A percentile compares a stretch with the other conserved stretches of the same genome.
Evolutionary conservation across 2,888 invertebrate genomes (phyloP).

Genomic region (Phengaris arion): DNA sequence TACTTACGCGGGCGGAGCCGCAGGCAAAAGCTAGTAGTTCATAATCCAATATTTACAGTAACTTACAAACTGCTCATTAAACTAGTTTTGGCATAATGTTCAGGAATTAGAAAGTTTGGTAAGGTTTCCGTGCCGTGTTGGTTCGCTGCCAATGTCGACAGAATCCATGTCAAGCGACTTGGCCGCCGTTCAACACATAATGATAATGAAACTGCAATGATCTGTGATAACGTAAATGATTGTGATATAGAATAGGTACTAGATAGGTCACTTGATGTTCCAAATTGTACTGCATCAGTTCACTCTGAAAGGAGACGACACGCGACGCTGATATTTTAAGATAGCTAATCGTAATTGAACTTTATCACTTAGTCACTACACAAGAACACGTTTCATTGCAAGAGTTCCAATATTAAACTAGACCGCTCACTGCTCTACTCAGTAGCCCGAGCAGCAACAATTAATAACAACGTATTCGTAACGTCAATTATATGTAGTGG

Average conservation of each 20-base stretch:
- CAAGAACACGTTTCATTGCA: too few relatives aligned
- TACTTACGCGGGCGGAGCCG: too few relatives aligned
- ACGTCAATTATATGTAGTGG: too few relatives aligned
- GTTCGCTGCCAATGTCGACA: slow-evolving; percentile 4
- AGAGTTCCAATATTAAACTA: too few relatives aligned
- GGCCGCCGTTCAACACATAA: not conserved
- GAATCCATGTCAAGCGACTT: slow-evolving; percentile 12
- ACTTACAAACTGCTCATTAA: not conserved
- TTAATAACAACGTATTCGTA: too few relatives aligned
- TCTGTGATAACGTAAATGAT: not conserved
- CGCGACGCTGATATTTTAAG: not conserved
- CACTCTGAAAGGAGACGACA: not conserved
- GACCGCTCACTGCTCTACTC: too few relatives aligned
- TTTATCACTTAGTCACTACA: too few relatives aligned
- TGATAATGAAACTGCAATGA: slow-evolving; percentile 5
- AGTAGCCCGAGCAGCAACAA: too few relatives aligned
- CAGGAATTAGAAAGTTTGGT: slow-evolving; percentile 15
- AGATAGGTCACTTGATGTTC: not conserved
- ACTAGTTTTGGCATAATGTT: slow-evolving; percentile 10
- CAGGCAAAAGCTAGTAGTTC: too few relatives aligned
- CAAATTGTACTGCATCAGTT: not conserved
- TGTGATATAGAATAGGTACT: not conserved
- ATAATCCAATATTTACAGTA: not conserved
- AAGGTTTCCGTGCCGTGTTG: slow-evolving; percentile 1
- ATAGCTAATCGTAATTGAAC: too few relatives aligned